These are phyloP conservation scores for Aquatica leii DNA, from an alignment of 2,888 invertebrate genomes.

Conservation along the genomic window DNA sequence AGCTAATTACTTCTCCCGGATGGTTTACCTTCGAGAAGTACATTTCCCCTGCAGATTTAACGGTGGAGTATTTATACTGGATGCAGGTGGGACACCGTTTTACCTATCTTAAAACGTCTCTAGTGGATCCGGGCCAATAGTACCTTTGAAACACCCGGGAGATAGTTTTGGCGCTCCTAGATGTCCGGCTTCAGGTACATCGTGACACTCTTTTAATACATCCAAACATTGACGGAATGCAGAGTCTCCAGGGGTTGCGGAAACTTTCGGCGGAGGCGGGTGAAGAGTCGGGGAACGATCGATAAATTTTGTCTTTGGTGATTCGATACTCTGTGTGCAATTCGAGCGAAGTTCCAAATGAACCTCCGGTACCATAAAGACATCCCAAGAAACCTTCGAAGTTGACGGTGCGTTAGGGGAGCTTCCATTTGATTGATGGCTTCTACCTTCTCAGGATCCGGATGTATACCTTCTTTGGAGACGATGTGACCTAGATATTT, in stretches of 20 bases:
- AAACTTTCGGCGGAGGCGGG: no score
- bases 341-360: no score
- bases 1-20: background rate
- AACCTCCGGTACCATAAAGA: conserved; percentile 1
- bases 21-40: background rate
- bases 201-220: no score
- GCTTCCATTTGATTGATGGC: background rate
- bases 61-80: background rate
- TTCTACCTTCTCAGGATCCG: background rate
- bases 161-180: background rate
- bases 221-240: no score
- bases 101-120: background rate
- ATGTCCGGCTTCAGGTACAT: no score
- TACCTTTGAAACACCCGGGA: background rate
- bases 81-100: background rate
- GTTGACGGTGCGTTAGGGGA: background rate
- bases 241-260: no score
- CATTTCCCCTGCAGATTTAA: background rate
- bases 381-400: background rate
- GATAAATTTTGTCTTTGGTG: background rate
- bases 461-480: background rate
- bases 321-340: background rate
- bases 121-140: background rate
- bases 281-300: no score
- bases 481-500: background rate